Conservation (phyloP, 2,888 invertebrate species). For the Drepana falcataria region DNA sequence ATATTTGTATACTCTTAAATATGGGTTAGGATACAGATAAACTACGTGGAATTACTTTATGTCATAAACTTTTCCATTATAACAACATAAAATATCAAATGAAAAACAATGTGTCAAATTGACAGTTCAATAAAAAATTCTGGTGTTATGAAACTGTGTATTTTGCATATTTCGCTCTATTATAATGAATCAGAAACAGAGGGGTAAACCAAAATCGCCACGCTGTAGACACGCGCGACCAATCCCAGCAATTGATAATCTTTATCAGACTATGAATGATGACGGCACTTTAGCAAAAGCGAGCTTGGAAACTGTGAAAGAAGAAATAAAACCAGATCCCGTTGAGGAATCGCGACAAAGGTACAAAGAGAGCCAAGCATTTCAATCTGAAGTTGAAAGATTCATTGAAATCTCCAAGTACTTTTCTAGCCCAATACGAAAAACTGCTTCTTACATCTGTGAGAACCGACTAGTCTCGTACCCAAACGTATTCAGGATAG, state of each 20-base stretch:
- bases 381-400: slow-evolving; percentile 51
- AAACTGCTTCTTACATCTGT: slow-evolving; percentile 62
- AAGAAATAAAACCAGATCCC: slow-evolving; percentile 36
- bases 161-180: too few species aligned
- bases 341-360: slow-evolving; percentile 29
- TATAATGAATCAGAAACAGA: slow-evolving; percentile 21
- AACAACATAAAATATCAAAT: too few species aligned
- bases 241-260: slow-evolving; percentile 5
- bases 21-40: too few species aligned
- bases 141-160: background rate
- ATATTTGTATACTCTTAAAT: too few species aligned
- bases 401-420: slow-evolving; percentile 69
- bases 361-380: slow-evolving; percentile 28
- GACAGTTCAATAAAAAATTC: background rate
- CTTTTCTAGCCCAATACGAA: slow-evolving; percentile 59
- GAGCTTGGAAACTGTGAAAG: slow-evolving; percentile 26
- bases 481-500: slow-evolving; percentile 50
- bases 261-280: slow-evolving; percentile 10
- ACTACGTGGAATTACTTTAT: too few species aligned
- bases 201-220: slow-evolving; percentile 12
- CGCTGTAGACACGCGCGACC: slow-evolving; percentile 8
- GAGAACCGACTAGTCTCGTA: slow-evolving; percentile 56
- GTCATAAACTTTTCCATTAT: too few species aligned
- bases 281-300: slow-evolving; percentile 6
- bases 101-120: too few species aligned